These are phyloP conservation scores for Drosophila sordidapex DNA, from an alignment of 2,888 invertebrate species.

Conservation along the genomic window DNA sequence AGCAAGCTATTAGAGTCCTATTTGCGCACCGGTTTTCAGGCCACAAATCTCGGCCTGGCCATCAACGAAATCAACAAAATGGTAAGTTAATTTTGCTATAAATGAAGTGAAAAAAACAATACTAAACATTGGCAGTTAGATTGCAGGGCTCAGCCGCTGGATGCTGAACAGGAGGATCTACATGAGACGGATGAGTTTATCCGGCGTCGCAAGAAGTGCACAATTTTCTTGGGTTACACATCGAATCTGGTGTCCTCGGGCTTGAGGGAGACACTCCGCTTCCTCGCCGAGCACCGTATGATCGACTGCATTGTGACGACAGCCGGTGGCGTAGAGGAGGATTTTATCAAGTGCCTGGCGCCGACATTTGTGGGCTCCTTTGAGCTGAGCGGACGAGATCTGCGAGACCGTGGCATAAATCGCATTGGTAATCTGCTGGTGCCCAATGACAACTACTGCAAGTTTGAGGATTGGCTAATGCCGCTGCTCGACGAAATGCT, in stretches of 20 bases:
- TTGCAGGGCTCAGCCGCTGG: conserved; percentile 89
- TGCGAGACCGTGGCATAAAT: conserved; percentile 94
- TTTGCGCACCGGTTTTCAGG: conserved; percentile 96
- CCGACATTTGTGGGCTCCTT: conserved; percentile 98
- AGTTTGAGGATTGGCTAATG: conserved; percentile 98
- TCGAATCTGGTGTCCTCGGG: conserved; percentile 99
- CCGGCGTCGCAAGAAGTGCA: conserved; percentile 91
- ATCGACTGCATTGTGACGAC: conserved; percentile 98
- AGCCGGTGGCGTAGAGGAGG: conserved; percentile 99
- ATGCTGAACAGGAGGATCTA: conserved; percentile 88
- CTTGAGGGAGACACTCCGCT: conserved; percentile 95
- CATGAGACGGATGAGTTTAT: conserved; percentile 93
- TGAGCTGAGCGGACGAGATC: conserved; percentile 90
- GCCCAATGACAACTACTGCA: conserved; percentile 99
- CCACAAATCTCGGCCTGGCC: conserved; percentile 96
- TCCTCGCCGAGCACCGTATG: conserved; percentile 93
- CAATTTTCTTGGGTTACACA: conserved; percentile 98
- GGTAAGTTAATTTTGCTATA: conserved; percentile 86
- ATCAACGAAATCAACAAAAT: conserved; percentile 96
- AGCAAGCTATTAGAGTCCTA: conserved; percentile 93
- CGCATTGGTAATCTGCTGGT: conserved; percentile 95
- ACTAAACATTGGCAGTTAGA: conserved; percentile 86
- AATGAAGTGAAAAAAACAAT: background rate
- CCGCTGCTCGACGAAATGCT: conserved; percentile 96
- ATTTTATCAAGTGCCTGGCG: conserved; percentile 98